Conservation (phyloP, 2,113 vertebrate genomes). For the Leucosticte australis region DNA sequence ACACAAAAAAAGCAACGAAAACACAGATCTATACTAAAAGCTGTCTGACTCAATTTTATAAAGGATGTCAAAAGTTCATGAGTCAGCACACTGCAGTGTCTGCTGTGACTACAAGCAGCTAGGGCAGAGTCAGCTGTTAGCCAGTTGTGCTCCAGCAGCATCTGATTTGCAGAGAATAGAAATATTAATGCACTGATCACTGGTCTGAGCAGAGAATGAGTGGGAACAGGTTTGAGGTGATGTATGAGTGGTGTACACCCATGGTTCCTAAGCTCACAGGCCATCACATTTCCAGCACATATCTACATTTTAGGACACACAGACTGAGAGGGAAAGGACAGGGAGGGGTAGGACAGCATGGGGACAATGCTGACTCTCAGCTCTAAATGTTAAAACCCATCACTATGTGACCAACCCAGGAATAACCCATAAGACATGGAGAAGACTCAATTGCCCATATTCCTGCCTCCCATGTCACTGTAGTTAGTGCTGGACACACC, state of each 20-base stretch:
- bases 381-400: not conserved
- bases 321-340: not conserved
- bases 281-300: not conserved
- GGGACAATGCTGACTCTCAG: not conserved
- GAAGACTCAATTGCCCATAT: not conserved
- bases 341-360: not conserved
- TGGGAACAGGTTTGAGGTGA: not conserved
- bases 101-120: not conserved
- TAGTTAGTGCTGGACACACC: not conserved
- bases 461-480: not conserved
- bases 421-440: not conserved
- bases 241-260: not conserved
- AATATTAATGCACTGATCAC: not conserved
- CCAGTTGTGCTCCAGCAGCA: not conserved
- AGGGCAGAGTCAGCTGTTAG: not conserved
- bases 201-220: not conserved
- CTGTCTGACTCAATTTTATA: not conserved
- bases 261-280: not conserved
- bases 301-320: not conserved
- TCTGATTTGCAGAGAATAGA: not conserved
- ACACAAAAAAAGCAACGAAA: not conserved
- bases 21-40: not conserved
- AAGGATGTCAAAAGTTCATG: not conserved
- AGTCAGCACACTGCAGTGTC: not conserved
- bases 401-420: not conserved